Conservation (phyloP, 2,888 invertebrate genomes). For the Silvanus unidentatus region DNA sequence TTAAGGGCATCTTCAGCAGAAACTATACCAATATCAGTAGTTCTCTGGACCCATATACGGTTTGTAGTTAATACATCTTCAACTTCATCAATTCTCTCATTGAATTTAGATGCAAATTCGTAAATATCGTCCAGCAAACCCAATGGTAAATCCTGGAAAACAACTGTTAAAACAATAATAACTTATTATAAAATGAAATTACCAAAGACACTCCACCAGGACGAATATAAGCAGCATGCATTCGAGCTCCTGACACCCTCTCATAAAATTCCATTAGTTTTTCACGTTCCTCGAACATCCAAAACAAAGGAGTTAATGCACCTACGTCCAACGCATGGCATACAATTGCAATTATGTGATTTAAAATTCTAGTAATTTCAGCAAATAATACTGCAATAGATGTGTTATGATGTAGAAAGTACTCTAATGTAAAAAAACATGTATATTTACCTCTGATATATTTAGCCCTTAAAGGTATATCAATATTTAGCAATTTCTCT, state of each 20-base stretch:
- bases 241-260: constrained; percentile 93
- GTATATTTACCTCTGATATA: no score
- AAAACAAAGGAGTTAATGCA: constrained; percentile 97
- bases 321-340: constrained; percentile 96
- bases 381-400: constrained; percentile 92
- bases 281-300: constrained; percentile 97
- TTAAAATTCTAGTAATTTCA: constrained; percentile 91
- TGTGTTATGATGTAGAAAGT: no score
- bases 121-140: constrained; percentile 97
- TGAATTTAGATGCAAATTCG: constrained; percentile 80
- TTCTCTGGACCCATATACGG: constrained; percentile 89
- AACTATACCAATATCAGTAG: constrained; percentile 85
- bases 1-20: constrained; percentile 90
- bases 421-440: no score
- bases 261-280: constrained; percentile 99
- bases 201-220: constrained; percentile 91
- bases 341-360: constrained; percentile 96
- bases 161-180: not conserved
- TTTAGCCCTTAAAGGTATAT: constrained; percentile 89
- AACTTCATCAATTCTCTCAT: constrained; percentile 90
- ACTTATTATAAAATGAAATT: no score
- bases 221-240: constrained; percentile 97
- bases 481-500: constrained; percentile 92
- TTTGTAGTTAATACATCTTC: constrained; percentile 92
- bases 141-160: constrained; percentile 81